Conservation (phyloP, 2,888 invertebrate species). For the Malthinus seriepunctatus region DNA sequence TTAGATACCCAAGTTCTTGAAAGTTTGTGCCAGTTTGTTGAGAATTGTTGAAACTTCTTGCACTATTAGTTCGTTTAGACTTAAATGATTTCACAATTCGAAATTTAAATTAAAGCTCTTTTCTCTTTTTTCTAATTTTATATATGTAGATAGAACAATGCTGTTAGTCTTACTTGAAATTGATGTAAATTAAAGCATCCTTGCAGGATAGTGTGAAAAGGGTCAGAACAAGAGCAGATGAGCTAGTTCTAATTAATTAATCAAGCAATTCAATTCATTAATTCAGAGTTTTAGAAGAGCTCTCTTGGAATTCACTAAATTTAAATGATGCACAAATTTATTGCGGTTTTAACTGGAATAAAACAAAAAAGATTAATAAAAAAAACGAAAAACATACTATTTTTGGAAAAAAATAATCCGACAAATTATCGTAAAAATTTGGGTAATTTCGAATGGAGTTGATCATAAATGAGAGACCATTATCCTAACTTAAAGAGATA, state of each 20-base stretch:
- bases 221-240: constrained; percentile 47
- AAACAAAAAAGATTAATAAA: not conserved
- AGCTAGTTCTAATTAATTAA: constrained; percentile 65
- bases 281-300: constrained; percentile 52
- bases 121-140: not conserved
- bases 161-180: constrained; percentile 6
- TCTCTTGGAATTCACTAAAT: constrained; percentile 49
- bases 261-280: constrained; percentile 63
- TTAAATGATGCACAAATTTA: constrained; percentile 2
- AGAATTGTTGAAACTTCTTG: constrained; percentile 39
- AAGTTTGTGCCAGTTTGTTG: constrained; percentile 49
- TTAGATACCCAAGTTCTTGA: constrained; percentile 46
- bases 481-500: not conserved
- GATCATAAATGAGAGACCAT: not conserved
- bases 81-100: constrained; percentile 27
- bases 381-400: not conserved
- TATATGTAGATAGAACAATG: constrained; percentile 2
- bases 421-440: constrained; percentile 2
- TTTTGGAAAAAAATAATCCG: not conserved
- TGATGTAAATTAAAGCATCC: constrained; percentile 46
- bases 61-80: constrained; percentile 39
- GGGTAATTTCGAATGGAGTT: not conserved
- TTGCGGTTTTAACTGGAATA: not conserved
- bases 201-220: constrained; percentile 44
- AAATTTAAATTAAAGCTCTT: constrained; percentile 10